Conservation (phyloP, 2,888 invertebrate genomes). For the Adineta ricciae region DNA sequence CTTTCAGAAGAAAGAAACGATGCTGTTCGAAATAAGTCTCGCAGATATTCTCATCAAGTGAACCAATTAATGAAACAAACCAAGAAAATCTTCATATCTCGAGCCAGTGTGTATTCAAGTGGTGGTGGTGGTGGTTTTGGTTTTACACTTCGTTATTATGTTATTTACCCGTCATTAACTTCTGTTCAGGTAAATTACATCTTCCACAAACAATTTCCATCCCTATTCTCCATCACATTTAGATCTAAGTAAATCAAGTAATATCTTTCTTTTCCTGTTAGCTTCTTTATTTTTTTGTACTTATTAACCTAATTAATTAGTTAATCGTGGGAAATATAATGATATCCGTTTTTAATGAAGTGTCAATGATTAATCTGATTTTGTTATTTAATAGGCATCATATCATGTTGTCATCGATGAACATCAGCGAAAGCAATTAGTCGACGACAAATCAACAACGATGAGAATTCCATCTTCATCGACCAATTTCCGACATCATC, state of each 20-base stretch:
- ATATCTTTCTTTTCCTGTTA: background rate
- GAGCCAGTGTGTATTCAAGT: constrained; percentile 47
- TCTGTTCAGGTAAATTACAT: constrained; percentile 46
- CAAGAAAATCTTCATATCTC: background rate
- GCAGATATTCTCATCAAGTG: background rate
- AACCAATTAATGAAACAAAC: background rate
- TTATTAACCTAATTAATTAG: background rate
- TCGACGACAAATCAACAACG: background rate
- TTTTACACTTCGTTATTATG: constrained; percentile 83
- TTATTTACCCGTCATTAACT: constrained; percentile 81
- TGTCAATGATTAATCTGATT: background rate
- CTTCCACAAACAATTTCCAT: background rate
- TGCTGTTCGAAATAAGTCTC: too few relatives aligned
- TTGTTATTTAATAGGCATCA: background rate
- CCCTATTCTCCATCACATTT: background rate
- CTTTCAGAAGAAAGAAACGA: background rate
- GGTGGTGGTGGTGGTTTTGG: constrained; percentile 70
- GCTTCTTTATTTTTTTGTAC: background rate
- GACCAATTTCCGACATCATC: background rate
- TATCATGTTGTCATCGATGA: constrained; percentile 13
- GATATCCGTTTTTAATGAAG: background rate
- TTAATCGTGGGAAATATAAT: background rate
- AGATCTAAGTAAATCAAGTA: background rate
- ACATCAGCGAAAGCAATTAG: constrained; percentile 16
- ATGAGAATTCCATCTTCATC: background rate